Evolutionary conservation across 92 coral and sea anemone species (phyloP), one percentile per base, ranked within the genome.

Genomic region (Nematostella vectensis): DNA sequence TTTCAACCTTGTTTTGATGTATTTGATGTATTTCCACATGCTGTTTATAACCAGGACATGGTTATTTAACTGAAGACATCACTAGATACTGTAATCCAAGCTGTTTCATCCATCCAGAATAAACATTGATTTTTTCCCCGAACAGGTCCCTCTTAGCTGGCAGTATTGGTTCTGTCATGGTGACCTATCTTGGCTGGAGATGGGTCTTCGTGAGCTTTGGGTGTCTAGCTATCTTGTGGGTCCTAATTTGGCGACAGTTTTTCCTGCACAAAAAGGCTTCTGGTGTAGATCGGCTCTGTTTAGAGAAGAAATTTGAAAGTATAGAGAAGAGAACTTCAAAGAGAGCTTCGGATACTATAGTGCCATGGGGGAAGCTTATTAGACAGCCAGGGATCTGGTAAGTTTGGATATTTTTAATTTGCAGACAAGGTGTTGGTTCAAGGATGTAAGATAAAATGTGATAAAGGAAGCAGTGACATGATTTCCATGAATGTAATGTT

Each of bases 191-290:
- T 15, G 81, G 75, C 17, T 83, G 85, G 91, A 67, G 79, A 20
- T 60, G 81, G 75, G 91, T 72, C 11, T 83, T 83, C 36, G 58
- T 77, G 36, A 38, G 53, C 59, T 58, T 77, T 77, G 91, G 91
- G 31, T 43, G 65, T 27, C 40, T 54, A 16, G 75, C 59, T 31
- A 22, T 69, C 36, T 25, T 76, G 4, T 76, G 82, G 79, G 78
- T 79, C 15, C 4, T 63, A 27, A 27, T 72, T 11, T 83, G 91
- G 91, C 61, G 50, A 30, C 27, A 63, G 21, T 71, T 58, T 52
- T 72, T 71, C 31, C 49, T 72, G 30, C 71, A 28, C 50, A 51
- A 25, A 44, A 54, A 24, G 27, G 38, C 44, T 47, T 38, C 63
- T 20, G 21, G 43, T 13, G 37, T 31, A 21, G 62, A 55, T 3